Percentiles rank a stretch among this genome's conserved stretches.
Conservation (phyloP, 2,797 vertebrate genomes). For the Chloroceryle inda region DNA sequence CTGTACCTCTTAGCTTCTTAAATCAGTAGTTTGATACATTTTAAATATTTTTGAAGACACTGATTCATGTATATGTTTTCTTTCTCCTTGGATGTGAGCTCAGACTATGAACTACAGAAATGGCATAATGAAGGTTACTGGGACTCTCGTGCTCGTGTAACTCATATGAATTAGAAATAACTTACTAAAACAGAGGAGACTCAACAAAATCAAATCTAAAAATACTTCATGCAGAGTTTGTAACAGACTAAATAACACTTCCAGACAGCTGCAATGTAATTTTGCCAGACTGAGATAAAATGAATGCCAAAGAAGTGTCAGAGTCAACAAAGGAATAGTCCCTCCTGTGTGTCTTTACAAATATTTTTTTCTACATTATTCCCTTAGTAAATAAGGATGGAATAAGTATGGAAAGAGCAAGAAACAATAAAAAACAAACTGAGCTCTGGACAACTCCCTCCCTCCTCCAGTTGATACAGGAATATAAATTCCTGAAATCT, state of each 20-base stretch:
- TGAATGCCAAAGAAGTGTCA: slow-evolving; percentile 38
- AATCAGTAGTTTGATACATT: neutral
- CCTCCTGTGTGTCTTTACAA: neutral
- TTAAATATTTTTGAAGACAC: neutral
- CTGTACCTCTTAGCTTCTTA: neutral
- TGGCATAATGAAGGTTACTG: slow-evolving; percentile 67
- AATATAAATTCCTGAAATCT: neutral
- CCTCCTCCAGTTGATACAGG: neutral
- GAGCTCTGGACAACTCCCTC: neutral
- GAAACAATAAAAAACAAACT: neutral
- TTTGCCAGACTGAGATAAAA: slow-evolving; percentile 34
- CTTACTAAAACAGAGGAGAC: slow-evolving; percentile 52
- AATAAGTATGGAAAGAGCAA: neutral
- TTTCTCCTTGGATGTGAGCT: neutral
- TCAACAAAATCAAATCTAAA: slow-evolving; percentile 65
- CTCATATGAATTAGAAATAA: slow-evolving; percentile 74
- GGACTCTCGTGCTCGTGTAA: slow-evolving; percentile 42
- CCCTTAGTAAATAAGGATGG: neutral
- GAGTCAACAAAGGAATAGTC: neutral
- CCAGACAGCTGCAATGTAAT: slow-evolving; percentile 35
- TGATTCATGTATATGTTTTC: neutral
- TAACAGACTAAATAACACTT: slow-evolving; percentile 28
- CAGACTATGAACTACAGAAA: neutral
- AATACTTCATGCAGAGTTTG: slow-evolving; percentile 41
- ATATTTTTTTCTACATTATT: neutral